Conservation (phyloP, 2,797 vertebrate species). For the Lagocephalus sceleratus region DNA sequence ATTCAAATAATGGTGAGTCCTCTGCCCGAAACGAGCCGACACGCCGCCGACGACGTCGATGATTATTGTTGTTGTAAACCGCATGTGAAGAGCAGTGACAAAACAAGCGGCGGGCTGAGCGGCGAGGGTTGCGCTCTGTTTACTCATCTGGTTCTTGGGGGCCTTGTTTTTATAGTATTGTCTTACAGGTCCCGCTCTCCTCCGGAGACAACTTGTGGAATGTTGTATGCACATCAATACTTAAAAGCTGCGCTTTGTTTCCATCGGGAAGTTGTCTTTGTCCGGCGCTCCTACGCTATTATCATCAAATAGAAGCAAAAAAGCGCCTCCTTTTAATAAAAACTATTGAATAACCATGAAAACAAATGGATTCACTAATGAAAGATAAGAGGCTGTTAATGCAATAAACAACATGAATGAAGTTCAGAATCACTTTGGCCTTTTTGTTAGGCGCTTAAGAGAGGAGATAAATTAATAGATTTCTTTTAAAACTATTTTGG, state of each 20-base stretch:
- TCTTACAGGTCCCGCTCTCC: slow-evolving; percentile 13
- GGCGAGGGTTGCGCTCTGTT: slow-evolving; percentile 14
- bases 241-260: background rate
- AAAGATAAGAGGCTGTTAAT: no score
- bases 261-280: background rate
- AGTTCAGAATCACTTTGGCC: no score
- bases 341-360: background rate
- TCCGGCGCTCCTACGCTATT: background rate
- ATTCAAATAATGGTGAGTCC: slow-evolving; percentile 97
- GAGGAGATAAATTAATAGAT: no score
- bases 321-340: background rate
- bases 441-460: no score
- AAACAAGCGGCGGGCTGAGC: slow-evolving; percentile 3
- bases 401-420: no score
- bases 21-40: background rate
- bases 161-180: slow-evolving; percentile 29
- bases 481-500: background rate
- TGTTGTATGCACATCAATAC: background rate
- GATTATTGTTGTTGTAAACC: slow-evolving; percentile 4
- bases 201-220: slow-evolving; percentile 1
- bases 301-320: background rate
- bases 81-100: background rate
- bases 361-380: background rate
- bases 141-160: slow-evolving; percentile 23
- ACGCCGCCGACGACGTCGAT: background rate